Evolutionary conservation across 2,113 vertebrate species (phyloP), one percentile per base, ranked within the genome.

Genomic region (Dipodomys ordii): DNA sequence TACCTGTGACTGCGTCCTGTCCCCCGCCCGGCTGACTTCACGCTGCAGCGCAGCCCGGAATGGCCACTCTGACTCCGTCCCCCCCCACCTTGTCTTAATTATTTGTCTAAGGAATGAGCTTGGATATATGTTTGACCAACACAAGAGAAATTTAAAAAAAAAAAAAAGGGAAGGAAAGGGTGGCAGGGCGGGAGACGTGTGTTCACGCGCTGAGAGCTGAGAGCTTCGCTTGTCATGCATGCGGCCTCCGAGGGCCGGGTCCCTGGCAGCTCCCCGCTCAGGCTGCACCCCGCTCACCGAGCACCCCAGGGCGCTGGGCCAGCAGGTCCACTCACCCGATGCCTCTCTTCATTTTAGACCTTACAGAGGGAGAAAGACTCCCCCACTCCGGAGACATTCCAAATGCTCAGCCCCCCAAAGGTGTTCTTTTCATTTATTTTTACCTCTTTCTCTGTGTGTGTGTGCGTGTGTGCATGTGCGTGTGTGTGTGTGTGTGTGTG

Each of bases 401-500:
- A 99, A 99, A 99, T 99, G 99, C 99, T 99, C 99, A 99, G 99
- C 97, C 98, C 99, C 99, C 99, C 99, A 99, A 99, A 99, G 99
- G 99, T 99, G 99, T 99, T 98, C 96, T 97, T 98, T 98, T 99
- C 97, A 98, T 99, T 99, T 97, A 97, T 98, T 97, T 97, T 94
- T 18, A 57, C 53, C 1, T 25, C 62, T 64, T 98, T 96, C 98
- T 95, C 35, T 39, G 2, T 35, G 2, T 35, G 2, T 35, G 35
- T 39, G 35, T 39, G 28, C 81, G 95, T 96, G 98, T 93, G 39
- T 39, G 39, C 6, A 5, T 39, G 39, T 39, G 39, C 6, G 5
- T 39, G 39, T 39, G 39, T 39, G 39, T 39, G 39, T 39, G 39
- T 39, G 93, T 97, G 96, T 97, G 1, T 80, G 96, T 94, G 95